phyloP scores from a whole-genome alignment of 2,113 vertebrate genomes.

The Dasyprocta punctata region DNA sequence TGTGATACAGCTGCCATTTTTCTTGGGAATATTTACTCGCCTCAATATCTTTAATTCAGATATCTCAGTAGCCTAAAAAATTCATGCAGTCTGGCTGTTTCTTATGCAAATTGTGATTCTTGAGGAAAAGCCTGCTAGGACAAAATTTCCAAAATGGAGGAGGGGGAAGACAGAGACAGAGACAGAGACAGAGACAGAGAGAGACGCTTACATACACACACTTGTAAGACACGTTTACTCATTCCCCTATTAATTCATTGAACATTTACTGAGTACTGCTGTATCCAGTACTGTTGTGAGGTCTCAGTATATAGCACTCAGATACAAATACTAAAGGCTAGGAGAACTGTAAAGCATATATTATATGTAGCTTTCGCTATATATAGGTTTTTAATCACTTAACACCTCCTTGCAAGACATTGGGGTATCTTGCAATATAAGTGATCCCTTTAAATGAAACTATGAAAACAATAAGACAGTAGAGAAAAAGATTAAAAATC shows the following conservation, averaged over 20 bases:
- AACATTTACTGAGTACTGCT: not conserved
- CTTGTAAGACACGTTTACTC: not conserved
- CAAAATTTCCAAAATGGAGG: not conserved
- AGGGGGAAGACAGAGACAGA: too few relatives aligned
- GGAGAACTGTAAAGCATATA: not conserved
- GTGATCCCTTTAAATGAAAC: not conserved
- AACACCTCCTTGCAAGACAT: not conserved
- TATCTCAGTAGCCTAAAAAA: not conserved
- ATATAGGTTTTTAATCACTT: slow-evolving; percentile 20
- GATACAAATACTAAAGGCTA: not conserved
- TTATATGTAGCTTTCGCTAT: not conserved
- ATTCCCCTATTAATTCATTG: not conserved
- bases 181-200: not conserved
- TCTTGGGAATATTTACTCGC: not conserved
- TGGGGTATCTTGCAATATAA: not conserved
- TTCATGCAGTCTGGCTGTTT: not conserved
- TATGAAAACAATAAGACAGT: slow-evolving; percentile 9
- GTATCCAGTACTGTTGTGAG: not conserved
- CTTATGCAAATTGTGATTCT: not conserved
- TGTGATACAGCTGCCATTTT: not conserved
- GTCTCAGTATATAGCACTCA: not conserved
- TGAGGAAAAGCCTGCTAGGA: not conserved
- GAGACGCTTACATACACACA: not conserved
- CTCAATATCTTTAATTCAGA: not conserved
- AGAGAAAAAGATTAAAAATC: slow-evolving; percentile 35